phyloP scores from a whole-genome alignment of 2,113 vertebrate genomes.

The Amblyornis subalaris region DNA sequence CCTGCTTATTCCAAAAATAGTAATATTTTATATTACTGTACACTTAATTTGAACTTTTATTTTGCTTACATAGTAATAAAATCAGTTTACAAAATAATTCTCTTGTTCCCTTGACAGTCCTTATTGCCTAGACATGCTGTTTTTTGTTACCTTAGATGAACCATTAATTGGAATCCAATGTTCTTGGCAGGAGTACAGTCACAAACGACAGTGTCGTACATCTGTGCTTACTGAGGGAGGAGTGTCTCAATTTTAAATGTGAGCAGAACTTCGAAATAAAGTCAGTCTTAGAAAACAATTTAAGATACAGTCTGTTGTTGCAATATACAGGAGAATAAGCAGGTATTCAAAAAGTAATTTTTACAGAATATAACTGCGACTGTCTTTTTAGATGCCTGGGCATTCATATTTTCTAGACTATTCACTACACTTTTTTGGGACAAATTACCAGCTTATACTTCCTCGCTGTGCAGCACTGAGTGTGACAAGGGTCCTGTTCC shows the following conservation, averaged over 20 bases:
- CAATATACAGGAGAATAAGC: not conserved
- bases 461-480: not conserved
- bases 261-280: constrained; percentile 2
- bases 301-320: not conserved
- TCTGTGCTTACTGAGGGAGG: constrained; percentile 50
- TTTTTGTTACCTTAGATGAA: constrained; percentile 73
- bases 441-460: not conserved
- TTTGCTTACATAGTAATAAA: constrained; percentile 60
- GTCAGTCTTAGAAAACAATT: not conserved
- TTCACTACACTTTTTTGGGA: not conserved
- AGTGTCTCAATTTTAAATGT: not conserved
- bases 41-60: constrained; percentile 53
- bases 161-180: constrained; percentile 71
- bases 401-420: not conserved
- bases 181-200: constrained; percentile 68
- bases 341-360: not conserved
- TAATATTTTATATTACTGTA: constrained; percentile 31
- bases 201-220: constrained; percentile 62
- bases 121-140: constrained; percentile 40
- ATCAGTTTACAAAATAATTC: constrained; percentile 60
- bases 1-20: constrained; percentile 21
- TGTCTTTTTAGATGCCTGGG: not conserved
- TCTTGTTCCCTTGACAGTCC: constrained; percentile 34
- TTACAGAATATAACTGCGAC: not conserved
- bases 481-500: not conserved